Evolutionary conservation across 2,888 invertebrate species (phyloP).

Genomic region (Alloscopus bannaensis): DNA sequence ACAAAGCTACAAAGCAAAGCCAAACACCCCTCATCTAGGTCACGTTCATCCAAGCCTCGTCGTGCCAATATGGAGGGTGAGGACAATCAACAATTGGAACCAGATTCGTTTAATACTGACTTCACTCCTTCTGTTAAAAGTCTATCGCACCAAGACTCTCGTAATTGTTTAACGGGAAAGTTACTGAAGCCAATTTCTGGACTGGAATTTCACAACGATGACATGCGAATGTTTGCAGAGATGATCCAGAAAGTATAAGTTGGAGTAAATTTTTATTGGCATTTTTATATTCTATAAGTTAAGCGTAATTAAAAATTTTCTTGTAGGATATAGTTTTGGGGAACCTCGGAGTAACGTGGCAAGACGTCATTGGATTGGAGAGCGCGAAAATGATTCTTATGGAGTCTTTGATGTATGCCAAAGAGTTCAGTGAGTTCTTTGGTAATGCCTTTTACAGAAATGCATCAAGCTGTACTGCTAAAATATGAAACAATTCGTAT

Average conservation of each 20-base stretch:
- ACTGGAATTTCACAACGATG: constrained; percentile 76
- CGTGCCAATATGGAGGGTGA: constrained; percentile 34
- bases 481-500: no score
- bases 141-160: neutral
- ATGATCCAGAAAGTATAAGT: constrained; percentile 80
- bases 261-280: neutral
- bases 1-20: constrained; percentile 30
- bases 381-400: constrained; percentile 86
- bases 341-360: constrained; percentile 85
- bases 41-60: constrained; percentile 8
- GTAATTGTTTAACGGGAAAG: constrained; percentile 69
- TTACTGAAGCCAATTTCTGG: constrained; percentile 74
- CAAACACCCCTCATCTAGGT: constrained; percentile 1
- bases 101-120: neutral
- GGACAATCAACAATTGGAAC: neutral
- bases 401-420: constrained; percentile 87
- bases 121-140: constrained; percentile 7
- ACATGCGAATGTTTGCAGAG: constrained; percentile 82
- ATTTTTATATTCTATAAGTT: constrained; percentile 2
- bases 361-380: constrained; percentile 86
- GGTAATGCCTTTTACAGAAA: constrained; percentile 66
- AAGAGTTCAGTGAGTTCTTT: constrained; percentile 69
- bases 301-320: no score
- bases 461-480: no score
- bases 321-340: constrained; percentile 80